A percentile compares a stretch with the other conserved stretches of the same genome.
Evolutionary conservation across 2,113 vertebrate species (phyloP).

Genomic region (Nycticryphes semicollaris): DNA sequence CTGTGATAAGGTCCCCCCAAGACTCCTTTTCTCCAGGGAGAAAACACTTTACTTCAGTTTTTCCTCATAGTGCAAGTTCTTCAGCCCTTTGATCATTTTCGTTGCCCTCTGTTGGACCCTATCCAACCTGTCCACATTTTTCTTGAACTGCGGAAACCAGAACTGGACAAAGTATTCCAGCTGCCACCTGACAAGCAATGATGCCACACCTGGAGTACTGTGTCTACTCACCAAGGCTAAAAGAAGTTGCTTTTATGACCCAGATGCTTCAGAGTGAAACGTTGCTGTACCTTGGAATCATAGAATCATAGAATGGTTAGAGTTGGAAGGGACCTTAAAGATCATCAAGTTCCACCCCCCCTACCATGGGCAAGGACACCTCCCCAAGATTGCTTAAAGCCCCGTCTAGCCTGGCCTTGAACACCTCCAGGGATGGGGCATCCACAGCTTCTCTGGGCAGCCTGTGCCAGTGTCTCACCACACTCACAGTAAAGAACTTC

Average conservation of each 20-base stretch:
- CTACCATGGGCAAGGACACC: no score
- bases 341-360: no score
- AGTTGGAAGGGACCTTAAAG: no score
- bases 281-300: background rate
- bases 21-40: background rate
- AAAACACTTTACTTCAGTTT: background rate
- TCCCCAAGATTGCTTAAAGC: no score
- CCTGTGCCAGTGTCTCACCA: no score
- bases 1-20: background rate
- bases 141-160: background rate
- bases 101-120: background rate
- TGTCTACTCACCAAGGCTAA: background rate
- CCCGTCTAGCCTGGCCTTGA: no score
- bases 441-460: no score
- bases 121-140: background rate
- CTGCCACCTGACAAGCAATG: background rate
- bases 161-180: background rate
- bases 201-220: background rate
- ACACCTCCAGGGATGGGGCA: no score
- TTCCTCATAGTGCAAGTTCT: background rate
- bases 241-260: background rate
- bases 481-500: no score
- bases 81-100: background rate
- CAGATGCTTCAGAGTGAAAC: background rate
- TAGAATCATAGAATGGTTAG: no score